Evolutionary conservation across 2,888 invertebrate species (phyloP).

Genomic region (Anagyrus pseudococci): DNA sequence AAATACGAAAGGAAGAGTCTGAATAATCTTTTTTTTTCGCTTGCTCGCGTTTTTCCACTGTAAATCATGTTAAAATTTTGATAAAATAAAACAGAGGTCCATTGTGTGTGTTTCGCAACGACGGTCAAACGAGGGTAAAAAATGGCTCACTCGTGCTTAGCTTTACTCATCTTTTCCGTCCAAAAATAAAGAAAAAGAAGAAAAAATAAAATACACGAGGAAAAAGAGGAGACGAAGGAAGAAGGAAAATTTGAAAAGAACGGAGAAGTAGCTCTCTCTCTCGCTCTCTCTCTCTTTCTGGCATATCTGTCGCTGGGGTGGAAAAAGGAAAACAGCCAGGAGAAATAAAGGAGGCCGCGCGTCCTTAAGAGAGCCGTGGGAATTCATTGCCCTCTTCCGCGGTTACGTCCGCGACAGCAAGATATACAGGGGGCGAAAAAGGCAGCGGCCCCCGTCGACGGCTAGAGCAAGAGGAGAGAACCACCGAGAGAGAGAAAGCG

Average conservation of each 20-base stretch:
- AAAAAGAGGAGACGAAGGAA: neutral
- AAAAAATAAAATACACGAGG: neutral
- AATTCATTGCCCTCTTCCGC: neutral
- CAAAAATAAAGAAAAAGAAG: no score
- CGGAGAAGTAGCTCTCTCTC: no score
- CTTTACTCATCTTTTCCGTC: neutral
- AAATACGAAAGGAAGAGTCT: no score
- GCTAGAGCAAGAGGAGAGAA: neutral
- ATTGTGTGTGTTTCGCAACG: neutral
- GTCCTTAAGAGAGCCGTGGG: neutral
- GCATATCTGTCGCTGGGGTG: neutral
- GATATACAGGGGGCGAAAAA: neutral
- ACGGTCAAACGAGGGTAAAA: neutral
- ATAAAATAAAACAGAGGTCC: neutral
- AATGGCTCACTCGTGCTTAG: neutral
- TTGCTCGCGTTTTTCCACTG: neutral
- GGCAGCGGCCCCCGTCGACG: no score
- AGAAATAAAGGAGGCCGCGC: neutral
- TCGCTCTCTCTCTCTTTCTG: neutral
- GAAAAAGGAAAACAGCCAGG: neutral
- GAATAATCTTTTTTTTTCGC: slow-evolving; percentile 2
- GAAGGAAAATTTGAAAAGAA: slow-evolving; percentile 5
- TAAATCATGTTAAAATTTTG: no score
- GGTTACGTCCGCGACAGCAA: slow-evolving; percentile 3
- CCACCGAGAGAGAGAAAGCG: slow-evolving; percentile 2